Evolutionary conservation across 2,113 vertebrate genomes (phyloP), one percentile per base, ranked within the genome.

Genomic region (Oriolus oriolus): DNA sequence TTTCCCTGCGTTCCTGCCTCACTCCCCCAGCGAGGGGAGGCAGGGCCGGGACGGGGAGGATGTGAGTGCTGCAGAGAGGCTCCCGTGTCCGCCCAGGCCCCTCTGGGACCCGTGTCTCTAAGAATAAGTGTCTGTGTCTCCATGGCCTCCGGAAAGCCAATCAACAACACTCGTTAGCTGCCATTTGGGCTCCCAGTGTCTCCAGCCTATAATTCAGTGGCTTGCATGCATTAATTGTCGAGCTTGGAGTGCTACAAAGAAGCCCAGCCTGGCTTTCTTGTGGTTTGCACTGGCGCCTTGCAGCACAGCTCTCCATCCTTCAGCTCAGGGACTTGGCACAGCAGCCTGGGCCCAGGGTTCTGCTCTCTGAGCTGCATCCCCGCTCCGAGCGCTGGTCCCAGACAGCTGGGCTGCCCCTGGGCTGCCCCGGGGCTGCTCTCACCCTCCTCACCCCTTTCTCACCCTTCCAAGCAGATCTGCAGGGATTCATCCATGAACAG

Each of bases 91-190:
- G 69, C 78, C 2, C 2, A 9, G 76, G 22, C 81, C 93, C 96
- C 93, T 30, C 44, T 44, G 96, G 93, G 96, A 80, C 41, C 79
- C 35, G 0, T 68, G 92, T 97, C 96, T 96, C 96, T 91, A 96
- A 95, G 96, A 97, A 94, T 95, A 97, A 97, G 93, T 90, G 76
- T 95, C 96, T 96, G 88, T 94, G 96, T 97, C 96, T 97, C 96
- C 95, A 78, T 49, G 93, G 93, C 88, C 96, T 97, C 96, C 92
- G 90, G 96, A 96, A 97, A 96, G 92, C 95, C 95, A 94, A 96
- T 95, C 95, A 94, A 59, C 92, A 94, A 0, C 83, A 10, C 95
- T 97, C 31, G 64, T 94, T 75, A 93, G 92, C 96, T 96, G 96
- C 96, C 86, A 92, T 95, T 96, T 96, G 96, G 93, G 80, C 92